Evolutionary conservation across 2,888 invertebrate species (phyloP).

Genomic region (Pollenia labialis): DNA sequence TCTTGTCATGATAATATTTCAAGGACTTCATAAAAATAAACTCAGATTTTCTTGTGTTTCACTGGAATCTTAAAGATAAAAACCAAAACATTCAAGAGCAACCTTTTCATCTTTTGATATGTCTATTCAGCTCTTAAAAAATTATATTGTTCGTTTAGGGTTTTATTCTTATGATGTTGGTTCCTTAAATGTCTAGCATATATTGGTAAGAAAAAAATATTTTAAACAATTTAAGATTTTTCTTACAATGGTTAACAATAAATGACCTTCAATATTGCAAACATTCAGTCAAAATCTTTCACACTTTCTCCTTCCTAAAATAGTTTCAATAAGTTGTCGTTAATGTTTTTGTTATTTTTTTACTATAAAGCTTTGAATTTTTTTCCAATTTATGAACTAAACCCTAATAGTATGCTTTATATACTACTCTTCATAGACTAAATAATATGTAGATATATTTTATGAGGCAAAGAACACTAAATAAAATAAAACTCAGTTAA

Average conservation of each 20-base stretch:
- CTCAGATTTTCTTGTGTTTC: neutral
- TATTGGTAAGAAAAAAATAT: neutral
- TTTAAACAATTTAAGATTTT: neutral
- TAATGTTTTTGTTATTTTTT: too few species aligned
- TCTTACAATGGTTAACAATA: constrained; percentile 24
- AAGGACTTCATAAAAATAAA: neutral
- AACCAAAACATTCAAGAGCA: neutral
- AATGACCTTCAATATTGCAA: constrained; percentile 50
- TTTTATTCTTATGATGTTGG: constrained; percentile 31
- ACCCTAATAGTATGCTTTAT: constrained; percentile 17
- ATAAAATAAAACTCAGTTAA: neutral
- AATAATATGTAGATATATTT: neutral
- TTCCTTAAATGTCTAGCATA: constrained; percentile 36
- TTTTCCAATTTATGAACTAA: neutral
- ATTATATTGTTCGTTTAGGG: constrained; percentile 1
- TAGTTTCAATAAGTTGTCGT: too few species aligned
- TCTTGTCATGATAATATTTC: neutral
- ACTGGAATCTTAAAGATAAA: neutral
- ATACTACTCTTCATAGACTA: neutral
- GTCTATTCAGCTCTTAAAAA: constrained; percentile 25
- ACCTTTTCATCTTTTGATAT: neutral
- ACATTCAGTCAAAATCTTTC: constrained; percentile 2
- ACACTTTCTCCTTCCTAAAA: too few species aligned
- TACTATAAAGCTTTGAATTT: neutral
- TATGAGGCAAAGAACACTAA: constrained; percentile 4